Percentiles rank a stretch among this genome's conserved stretches.
These are phyloP conservation scores for Anoplius nigerrimus DNA, from an alignment of 2,888 invertebrate genomes.

Conservation along the genomic window DNA sequence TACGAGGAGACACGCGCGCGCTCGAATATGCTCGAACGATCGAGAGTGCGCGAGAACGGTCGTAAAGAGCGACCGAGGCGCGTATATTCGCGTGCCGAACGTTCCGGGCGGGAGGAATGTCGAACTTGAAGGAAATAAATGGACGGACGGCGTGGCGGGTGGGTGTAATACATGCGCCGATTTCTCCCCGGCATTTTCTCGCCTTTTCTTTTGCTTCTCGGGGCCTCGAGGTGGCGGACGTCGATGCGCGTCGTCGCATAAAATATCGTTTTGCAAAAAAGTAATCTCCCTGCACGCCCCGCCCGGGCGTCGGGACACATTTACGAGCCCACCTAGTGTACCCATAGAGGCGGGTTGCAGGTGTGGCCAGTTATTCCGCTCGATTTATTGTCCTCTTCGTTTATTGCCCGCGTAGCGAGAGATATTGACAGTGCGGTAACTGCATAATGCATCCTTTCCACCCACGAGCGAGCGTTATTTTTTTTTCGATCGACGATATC, in stretches of 20 bases:
- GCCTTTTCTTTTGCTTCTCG: conserved; percentile 10
- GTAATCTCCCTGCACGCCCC: not conserved
- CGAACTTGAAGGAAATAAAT: conserved; percentile 33
- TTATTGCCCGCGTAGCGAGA: conserved; percentile 37
- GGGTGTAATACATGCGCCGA: conserved; percentile 25
- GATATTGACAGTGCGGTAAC: conserved; percentile 43
- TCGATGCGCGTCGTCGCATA: conserved; percentile 16
- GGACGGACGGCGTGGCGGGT: conserved; percentile 19
- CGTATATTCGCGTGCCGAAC: conserved; percentile 10
- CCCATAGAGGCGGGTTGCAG: conserved; percentile 28
- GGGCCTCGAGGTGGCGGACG: too few species aligned
- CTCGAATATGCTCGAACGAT: too few species aligned
- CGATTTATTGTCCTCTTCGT: conserved; percentile 53
- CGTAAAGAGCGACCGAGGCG: not conserved
- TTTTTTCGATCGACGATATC: not conserved
- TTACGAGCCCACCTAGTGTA: conserved; percentile 35
- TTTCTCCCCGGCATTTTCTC: conserved; percentile 21
- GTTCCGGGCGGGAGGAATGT: conserved; percentile 21
- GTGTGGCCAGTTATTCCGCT: conserved; percentile 53
- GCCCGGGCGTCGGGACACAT: conserved; percentile 15
- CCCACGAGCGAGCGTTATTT: not conserved
- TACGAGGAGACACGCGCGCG: too few species aligned
- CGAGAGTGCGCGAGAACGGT: not conserved
- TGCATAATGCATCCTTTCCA: conserved; percentile 26
- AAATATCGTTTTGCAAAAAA: conserved; percentile 42